Base-by-base conservation (phyloP, 2,113 vertebrate genomes). In the Limnothrissa miodon region DNA sequence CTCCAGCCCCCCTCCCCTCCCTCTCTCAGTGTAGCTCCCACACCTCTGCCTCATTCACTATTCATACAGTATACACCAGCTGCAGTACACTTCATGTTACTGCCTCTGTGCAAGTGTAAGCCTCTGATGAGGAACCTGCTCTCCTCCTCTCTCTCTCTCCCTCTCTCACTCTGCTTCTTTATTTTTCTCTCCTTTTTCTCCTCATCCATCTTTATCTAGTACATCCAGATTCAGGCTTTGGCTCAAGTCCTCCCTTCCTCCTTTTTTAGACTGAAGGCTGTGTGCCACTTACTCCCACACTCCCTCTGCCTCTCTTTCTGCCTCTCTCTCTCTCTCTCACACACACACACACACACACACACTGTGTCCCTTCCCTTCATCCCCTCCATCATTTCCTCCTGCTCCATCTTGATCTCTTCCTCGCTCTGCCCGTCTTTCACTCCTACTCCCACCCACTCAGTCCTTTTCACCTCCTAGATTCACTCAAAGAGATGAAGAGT, bases 351-450 rank as follows among this genome's bases (percentile, higher is more conserved):
- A 66, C 81, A 33, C 39, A 78, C 15, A 1, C 11, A 83, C 46
- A 84, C 59, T 78, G 13, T 84, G 46, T 80, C 78, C 94, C 95
- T 93, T 95, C 94, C 94, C 86, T n/a, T 0, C 93, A 94, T 79
- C 95, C 94, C 3, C 5, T 81, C 44, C 81, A 78, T 78, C 81
- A 59, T 70, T 79, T 74, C 62, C 78, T 82, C 70, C 80, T 6
- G 11, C 21, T 17, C 19, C 39, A 23, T 39, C 46, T 82, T 29
- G 17, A 42, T 82, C 10, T 83, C 45, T 42, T 9, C 39, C 45
- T 83, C 0, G 0, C 17, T 8, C 62, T 42, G 46, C 42, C 17
- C 39, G 36, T 59, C 36, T 46, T 79, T 86, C 74, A 86, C 85
- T 82, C 85, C 74, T 74, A 74, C 85, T 80, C 45, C 82, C 87